phyloP scores from a whole-genome alignment of 2,888 invertebrate genomes.

The Papilio protenor region DNA sequence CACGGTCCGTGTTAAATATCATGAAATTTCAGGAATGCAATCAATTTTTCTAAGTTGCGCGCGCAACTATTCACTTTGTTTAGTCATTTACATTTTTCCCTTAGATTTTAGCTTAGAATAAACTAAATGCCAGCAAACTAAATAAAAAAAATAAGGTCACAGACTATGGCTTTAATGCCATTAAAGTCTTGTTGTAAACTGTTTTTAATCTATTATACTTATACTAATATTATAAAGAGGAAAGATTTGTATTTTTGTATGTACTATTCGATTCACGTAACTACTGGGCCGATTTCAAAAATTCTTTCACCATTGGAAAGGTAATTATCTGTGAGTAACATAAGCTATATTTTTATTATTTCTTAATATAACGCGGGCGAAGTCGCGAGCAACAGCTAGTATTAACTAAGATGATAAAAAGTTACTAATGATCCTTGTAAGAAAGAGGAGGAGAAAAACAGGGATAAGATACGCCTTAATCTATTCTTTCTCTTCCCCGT shows the following conservation, averaged over 20 bases:
- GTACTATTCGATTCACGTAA: too few species aligned
- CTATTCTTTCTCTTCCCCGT: background rate
- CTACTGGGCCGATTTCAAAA: too few species aligned
- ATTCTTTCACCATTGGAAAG: too few species aligned
- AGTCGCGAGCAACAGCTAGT: too few species aligned
- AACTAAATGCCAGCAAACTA: background rate
- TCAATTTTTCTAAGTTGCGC: background rate
- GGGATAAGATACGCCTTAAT: background rate
- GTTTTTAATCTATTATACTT: too few species aligned
- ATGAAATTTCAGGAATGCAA: background rate
- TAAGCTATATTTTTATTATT: too few species aligned
- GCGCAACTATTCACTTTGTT: background rate
- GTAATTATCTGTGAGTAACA: too few species aligned
- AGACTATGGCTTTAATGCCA: background rate
- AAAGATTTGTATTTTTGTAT: too few species aligned
- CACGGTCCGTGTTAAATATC: slow-evolving; percentile 73
- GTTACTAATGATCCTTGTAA: background rate
- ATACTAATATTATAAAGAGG: too few species aligned
- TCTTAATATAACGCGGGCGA: too few species aligned
- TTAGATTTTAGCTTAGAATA: background rate
- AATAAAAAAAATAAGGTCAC: background rate
- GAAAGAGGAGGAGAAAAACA: background rate
- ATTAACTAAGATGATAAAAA: background rate
- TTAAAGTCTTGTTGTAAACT: too few species aligned
- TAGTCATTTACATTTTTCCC: background rate